Evolutionary conservation across 2,888 invertebrate species (phyloP).

Genomic region (Drosophila conformis): DNA sequence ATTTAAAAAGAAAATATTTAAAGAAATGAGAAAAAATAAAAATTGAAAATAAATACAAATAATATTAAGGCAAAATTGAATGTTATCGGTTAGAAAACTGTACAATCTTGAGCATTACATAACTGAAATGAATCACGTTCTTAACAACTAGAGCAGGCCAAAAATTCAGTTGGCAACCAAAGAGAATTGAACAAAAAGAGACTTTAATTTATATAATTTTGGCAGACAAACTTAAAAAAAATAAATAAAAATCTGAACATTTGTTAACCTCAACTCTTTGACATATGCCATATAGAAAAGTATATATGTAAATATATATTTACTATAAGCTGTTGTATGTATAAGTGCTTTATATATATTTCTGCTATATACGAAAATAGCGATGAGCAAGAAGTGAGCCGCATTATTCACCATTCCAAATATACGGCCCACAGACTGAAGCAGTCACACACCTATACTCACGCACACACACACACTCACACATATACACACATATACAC

Average conservation of each 20-base stretch:
- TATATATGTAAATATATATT: slow-evolving; percentile 19
- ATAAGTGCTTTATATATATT: slow-evolving; percentile 43
- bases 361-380: slow-evolving; percentile 70
- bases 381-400: slow-evolving; percentile 71
- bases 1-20: not conserved
- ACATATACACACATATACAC: slow-evolving; percentile 21
- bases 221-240: not conserved
- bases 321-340: slow-evolving; percentile 9
- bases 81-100: slow-evolving; percentile 12
- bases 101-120: slow-evolving; percentile 33
- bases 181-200: not conserved
- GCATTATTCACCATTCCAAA: slow-evolving; percentile 55
- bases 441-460: slow-evolving; percentile 25
- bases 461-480: slow-evolving; percentile 5
- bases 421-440: slow-evolving; percentile 40
- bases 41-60: not conserved
- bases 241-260: slow-evolving; percentile 13
- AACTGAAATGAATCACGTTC: slow-evolving; percentile 10
- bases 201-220: slow-evolving; percentile 30
- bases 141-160: not conserved
- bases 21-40: not conserved
- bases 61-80: not conserved
- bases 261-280: slow-evolving; percentile 11
- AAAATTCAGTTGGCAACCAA: not conserved
- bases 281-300: slow-evolving; percentile 9